Evolutionary conservation across 2,888 invertebrate genomes (phyloP).

Genomic region (Andrena camellia): DNA sequence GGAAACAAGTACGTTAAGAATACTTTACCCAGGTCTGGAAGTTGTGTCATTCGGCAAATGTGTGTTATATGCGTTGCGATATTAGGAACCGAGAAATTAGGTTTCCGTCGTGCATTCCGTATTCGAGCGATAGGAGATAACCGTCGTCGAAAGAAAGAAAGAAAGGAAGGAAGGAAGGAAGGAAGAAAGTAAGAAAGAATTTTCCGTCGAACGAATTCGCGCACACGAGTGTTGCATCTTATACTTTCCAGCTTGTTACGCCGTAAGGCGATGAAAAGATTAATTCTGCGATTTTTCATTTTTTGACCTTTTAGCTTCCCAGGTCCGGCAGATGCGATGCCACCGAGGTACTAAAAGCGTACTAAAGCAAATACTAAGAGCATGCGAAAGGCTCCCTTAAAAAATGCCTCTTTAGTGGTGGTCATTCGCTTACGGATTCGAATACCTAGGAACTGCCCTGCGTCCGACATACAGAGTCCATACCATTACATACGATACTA

Average conservation of each 20-base stretch:
- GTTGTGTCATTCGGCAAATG: slow-evolving; percentile 59
- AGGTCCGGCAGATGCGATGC: slow-evolving; percentile 85
- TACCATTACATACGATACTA: slow-evolving; percentile 72
- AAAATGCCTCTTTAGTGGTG: slow-evolving; percentile 70
- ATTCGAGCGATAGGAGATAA: slow-evolving; percentile 27
- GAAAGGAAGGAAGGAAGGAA: too few relatives aligned
- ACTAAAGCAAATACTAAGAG: slow-evolving; percentile 74
- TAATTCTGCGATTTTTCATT: slow-evolving; percentile 85
- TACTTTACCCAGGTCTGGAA: slow-evolving; percentile 58
- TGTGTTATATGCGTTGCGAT: slow-evolving; percentile 69
- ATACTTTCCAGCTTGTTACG: slow-evolving; percentile 79
- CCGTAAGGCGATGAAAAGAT: slow-evolving; percentile 73
- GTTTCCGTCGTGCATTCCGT: slow-evolving; percentile 32
- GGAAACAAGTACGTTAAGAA: background rate
- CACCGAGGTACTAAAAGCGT: slow-evolving; percentile 84
- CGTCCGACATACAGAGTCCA: slow-evolving; percentile 72
- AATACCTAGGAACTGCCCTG: slow-evolving; percentile 74
- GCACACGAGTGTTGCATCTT: slow-evolving; percentile 82
- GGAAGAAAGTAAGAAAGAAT: slow-evolving; percentile 17
- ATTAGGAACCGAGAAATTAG: slow-evolving; percentile 24
- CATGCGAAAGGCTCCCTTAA: slow-evolving; percentile 70
- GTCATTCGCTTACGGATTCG: slow-evolving; percentile 72
- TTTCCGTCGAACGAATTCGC: slow-evolving; percentile 53
- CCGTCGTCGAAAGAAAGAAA: background rate
- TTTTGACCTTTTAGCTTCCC: slow-evolving; percentile 85